phyloP scores from a whole-genome alignment of 2,113 vertebrate species.

The Agapornis roseicollis region DNA sequence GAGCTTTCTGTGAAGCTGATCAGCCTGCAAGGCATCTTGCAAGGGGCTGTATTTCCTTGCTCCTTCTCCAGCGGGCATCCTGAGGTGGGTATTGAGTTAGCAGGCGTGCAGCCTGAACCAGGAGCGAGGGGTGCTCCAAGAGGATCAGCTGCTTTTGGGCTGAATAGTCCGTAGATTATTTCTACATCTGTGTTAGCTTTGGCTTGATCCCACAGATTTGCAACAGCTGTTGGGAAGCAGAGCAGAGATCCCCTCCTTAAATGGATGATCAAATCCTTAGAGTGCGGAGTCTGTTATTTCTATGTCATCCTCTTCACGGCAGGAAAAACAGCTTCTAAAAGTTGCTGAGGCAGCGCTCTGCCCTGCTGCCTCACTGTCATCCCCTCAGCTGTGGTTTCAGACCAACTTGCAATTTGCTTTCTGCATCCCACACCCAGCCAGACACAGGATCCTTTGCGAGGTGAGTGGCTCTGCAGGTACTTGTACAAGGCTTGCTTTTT shows the following conservation, averaged over 20 bases:
- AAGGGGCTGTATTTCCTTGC: background rate
- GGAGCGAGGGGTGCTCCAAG: background rate
- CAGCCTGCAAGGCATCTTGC: background rate
- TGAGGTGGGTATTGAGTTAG: background rate
- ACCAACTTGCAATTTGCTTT: slow-evolving; percentile 37
- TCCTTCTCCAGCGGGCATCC: background rate
- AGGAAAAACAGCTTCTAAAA: slow-evolving; percentile 65
- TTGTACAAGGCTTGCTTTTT: background rate
- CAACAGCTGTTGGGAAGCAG: slow-evolving; percentile 76
- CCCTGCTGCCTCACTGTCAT: slow-evolving; percentile 17
- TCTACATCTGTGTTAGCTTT: slow-evolving; percentile 77
- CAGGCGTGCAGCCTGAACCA: background rate
- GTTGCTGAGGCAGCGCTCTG: slow-evolving; percentile 49
- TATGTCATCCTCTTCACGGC: slow-evolving; percentile 49
- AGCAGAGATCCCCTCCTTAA: slow-evolving; percentile 70
- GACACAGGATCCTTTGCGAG: background rate
- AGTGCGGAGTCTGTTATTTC: slow-evolving; percentile 54
- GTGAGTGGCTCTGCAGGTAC: background rate
- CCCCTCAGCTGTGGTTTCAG: background rate
- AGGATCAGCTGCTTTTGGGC: slow-evolving; percentile 54
- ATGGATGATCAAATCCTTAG: slow-evolving; percentile 56
- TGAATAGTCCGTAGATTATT: slow-evolving; percentile 45
- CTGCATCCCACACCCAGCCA: background rate
- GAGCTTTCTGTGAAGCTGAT: background rate
- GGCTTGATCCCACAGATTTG: slow-evolving; percentile 70